phyloP scores from a whole-genome alignment of 2,113 vertebrate species.

The Sclerurus mexicanus region DNA sequence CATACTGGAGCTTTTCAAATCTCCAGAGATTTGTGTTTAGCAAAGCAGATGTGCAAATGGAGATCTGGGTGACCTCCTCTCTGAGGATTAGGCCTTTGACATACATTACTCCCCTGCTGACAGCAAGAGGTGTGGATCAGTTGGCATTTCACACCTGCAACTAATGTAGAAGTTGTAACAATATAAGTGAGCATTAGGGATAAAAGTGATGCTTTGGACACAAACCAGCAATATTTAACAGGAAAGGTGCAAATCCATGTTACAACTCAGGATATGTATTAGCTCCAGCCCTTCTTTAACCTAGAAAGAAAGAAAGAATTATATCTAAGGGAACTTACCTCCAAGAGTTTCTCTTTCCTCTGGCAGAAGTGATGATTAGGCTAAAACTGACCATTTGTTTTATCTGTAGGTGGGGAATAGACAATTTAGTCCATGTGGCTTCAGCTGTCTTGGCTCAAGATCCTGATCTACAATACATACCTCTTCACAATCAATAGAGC shows the following conservation, averaged over 20 bases:
- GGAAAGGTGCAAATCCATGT: constrained; percentile 44
- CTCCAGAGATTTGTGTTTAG: constrained; percentile 1
- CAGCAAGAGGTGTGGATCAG: not conserved
- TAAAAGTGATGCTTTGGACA: not conserved
- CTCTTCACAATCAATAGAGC: not conserved
- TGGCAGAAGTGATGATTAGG: constrained; percentile 23
- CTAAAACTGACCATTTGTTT: constrained; percentile 15
- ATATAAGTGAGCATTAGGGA: constrained; percentile 9
- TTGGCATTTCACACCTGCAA: constrained; percentile 48
- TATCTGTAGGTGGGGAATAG: constrained; percentile 3
- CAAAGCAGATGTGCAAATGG: constrained; percentile 46
- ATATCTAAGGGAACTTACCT: constrained; percentile 22
- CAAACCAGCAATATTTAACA: not conserved
- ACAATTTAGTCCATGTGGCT: not conserved
- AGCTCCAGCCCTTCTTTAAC: not conserved
- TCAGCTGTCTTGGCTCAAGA: not conserved
- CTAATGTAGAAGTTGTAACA: constrained; percentile 26
- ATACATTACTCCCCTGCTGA: constrained; percentile 11
- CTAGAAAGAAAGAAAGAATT: constrained; percentile 28
- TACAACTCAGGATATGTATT: not conserved
- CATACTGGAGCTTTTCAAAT: not conserved
- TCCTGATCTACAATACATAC: not conserved
- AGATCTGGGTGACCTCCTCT: not conserved
- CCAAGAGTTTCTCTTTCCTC: not conserved
- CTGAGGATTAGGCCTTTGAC: constrained; percentile 9